phyloP scores from a whole-genome alignment of 2,797 vertebrate genomes.

The Amblyopsis hoosieri region DNA sequence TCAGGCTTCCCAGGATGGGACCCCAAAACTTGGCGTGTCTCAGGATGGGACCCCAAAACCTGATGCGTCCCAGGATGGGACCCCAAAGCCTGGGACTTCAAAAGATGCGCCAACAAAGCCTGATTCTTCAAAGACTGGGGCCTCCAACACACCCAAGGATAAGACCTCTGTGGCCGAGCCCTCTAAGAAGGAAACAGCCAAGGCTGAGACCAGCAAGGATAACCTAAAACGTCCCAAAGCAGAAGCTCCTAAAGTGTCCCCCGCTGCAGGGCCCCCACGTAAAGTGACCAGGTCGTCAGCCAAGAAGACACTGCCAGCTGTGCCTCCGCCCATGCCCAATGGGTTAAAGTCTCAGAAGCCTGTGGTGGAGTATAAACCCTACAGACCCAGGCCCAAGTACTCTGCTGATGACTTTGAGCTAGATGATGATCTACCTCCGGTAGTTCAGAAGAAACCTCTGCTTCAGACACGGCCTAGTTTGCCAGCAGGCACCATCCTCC shows the following conservation, averaged over 20 bases:
- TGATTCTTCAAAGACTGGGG: constrained; percentile 32
- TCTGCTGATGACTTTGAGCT: constrained; percentile 81
- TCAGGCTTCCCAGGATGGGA: background rate
- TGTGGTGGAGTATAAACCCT: constrained; percentile 78
- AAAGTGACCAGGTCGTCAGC: constrained; percentile 64
- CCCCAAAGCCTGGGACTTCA: background rate
- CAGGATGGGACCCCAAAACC: background rate
- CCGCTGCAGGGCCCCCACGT: constrained; percentile 39
- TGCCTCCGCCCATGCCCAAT: constrained; percentile 81
- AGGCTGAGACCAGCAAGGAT: constrained; percentile 8
- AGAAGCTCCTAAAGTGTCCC: constrained; percentile 38
- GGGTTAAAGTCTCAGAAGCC: constrained; percentile 72
- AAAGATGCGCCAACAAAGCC: background rate
- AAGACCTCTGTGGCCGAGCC: constrained; percentile 37
- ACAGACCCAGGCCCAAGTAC: constrained; percentile 80
- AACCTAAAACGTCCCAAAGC: constrained; percentile 59
- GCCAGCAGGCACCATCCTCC: constrained; percentile 19
- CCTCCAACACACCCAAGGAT: constrained; percentile 13
- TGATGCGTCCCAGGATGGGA: background rate
- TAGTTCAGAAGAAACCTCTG: constrained; percentile 23
- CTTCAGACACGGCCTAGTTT: constrained; percentile 25
- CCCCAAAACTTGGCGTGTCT: background rate
- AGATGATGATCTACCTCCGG: constrained; percentile 74
- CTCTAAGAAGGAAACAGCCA: constrained; percentile 27
- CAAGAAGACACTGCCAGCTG: constrained; percentile 71